These are phyloP conservation scores for Strix aluco DNA, from an alignment of 2,113 vertebrate genomes.

Conservation along the genomic window DNA sequence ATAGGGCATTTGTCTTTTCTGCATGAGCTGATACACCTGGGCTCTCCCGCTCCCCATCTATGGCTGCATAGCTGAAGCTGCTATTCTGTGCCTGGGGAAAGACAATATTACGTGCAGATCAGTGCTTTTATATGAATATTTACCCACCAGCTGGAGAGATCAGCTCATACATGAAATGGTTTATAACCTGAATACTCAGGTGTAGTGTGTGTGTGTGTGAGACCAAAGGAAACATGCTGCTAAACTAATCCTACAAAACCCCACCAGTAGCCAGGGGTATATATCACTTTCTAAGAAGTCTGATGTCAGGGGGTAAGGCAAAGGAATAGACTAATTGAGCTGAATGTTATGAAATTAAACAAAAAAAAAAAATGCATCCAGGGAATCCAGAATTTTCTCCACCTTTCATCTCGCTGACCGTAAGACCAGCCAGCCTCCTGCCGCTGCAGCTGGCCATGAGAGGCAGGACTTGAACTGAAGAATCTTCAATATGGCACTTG, in stretches of 20 bases:
- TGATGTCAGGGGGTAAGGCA: not conserved
- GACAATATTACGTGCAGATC: not conserved
- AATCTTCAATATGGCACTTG: not conserved
- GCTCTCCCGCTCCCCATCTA: not conserved
- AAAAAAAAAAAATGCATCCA: not conserved
- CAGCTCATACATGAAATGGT: not conserved
- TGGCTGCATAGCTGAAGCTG: not conserved
- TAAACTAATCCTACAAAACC: not conserved
- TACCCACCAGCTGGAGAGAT: not conserved
- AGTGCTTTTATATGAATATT: not conserved
- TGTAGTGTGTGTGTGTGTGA: not conserved
- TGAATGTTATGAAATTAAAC: not conserved
- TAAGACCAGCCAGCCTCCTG: not conserved
- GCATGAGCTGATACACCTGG: not conserved
- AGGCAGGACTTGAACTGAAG: not conserved
- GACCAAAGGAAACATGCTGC: not conserved
- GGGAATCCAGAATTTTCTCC: not conserved
- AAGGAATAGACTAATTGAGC: not conserved
- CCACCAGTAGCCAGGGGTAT: not conserved
- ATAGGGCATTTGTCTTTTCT: not conserved
- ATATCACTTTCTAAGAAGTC: not conserved
- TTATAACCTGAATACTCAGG: not conserved
- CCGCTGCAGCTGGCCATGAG: not conserved
- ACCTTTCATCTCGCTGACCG: rapidly evolving
- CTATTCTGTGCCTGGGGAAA: not conserved